phyloP scores from a whole-genome alignment of 2,113 vertebrate species.

The Heptranchias perlo region DNA sequence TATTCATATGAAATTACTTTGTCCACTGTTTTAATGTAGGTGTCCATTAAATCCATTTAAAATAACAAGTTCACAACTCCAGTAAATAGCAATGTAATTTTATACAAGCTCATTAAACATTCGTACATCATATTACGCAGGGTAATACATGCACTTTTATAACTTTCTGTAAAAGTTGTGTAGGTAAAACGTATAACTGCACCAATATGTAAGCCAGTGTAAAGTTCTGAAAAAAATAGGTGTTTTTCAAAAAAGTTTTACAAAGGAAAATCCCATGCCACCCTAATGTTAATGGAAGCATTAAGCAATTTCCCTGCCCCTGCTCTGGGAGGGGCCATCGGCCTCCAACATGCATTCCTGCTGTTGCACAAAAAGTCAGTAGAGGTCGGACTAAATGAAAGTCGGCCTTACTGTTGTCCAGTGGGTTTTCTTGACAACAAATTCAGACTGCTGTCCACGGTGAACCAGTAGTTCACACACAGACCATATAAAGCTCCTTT shows the following conservation, averaged over 20 bases:
- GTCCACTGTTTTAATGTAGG: background rate
- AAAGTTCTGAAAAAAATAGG: background rate
- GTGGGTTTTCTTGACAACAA: background rate
- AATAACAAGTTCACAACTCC: background rate
- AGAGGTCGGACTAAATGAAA: background rate
- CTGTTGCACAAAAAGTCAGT: background rate
- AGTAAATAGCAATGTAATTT: background rate
- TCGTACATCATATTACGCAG: background rate
- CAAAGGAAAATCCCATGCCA: background rate
- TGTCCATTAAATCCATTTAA: background rate
- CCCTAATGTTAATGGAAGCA: background rate
- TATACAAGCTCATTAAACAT: background rate
- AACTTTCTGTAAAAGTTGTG: background rate
- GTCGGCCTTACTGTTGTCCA: background rate
- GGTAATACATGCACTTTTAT: background rate
- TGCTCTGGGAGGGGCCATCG: background rate
- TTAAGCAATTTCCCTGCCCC: background rate
- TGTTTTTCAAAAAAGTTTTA: background rate
- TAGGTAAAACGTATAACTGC: background rate
- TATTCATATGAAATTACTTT: background rate
- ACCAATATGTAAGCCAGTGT: background rate
- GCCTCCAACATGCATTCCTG: background rate
- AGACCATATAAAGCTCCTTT: background rate
- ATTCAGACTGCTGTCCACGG: background rate
- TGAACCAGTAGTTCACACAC: background rate